phyloP scores from a whole-genome alignment of 2,888 invertebrate species.

The Andrena camellia region DNA sequence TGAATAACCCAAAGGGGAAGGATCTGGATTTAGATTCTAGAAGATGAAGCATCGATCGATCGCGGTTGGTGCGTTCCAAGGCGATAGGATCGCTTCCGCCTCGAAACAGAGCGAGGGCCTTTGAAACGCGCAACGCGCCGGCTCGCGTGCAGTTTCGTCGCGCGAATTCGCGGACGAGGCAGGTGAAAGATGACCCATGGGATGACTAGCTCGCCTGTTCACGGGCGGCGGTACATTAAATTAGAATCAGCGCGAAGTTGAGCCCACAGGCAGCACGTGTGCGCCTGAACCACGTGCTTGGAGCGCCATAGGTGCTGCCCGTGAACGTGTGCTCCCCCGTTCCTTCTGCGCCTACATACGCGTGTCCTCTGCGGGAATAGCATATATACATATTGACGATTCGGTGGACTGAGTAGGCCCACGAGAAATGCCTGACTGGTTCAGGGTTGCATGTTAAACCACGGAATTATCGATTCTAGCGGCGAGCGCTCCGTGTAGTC shows the following conservation, averaged over 20 bases:
- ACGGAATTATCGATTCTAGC: slow-evolving; percentile 34
- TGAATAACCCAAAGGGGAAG: no score
- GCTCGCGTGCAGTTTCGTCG: slow-evolving; percentile 23
- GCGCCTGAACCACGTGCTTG: slow-evolving; percentile 57
- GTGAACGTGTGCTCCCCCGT: background rate
- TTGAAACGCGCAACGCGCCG: background rate
- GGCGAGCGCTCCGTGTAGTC: background rate
- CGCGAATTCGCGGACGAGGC: slow-evolving; percentile 37
- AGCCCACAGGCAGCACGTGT: slow-evolving; percentile 54
- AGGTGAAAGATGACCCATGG: slow-evolving; percentile 53
- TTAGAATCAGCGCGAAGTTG: slow-evolving; percentile 49
- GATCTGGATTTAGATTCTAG: no score
- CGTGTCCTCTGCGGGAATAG: slow-evolving; percentile 17
- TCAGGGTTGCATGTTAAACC: slow-evolving; percentile 64
- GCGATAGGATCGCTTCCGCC: slow-evolving; percentile 6
- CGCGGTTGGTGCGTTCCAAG: background rate
- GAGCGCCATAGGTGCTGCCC: slow-evolving; percentile 16
- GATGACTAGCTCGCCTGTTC: slow-evolving; percentile 32
- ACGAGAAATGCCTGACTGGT: slow-evolving; percentile 56
- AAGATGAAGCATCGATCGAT: background rate
- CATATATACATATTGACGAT: slow-evolving; percentile 39
- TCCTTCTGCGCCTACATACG: background rate
- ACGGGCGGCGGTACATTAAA: slow-evolving; percentile 28
- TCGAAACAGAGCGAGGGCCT: slow-evolving; percentile 1
- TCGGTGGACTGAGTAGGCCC: slow-evolving; percentile 37